phyloP scores from a whole-genome alignment of 2,113 vertebrate species.

The Anarrhichthys ocellatus region DNA sequence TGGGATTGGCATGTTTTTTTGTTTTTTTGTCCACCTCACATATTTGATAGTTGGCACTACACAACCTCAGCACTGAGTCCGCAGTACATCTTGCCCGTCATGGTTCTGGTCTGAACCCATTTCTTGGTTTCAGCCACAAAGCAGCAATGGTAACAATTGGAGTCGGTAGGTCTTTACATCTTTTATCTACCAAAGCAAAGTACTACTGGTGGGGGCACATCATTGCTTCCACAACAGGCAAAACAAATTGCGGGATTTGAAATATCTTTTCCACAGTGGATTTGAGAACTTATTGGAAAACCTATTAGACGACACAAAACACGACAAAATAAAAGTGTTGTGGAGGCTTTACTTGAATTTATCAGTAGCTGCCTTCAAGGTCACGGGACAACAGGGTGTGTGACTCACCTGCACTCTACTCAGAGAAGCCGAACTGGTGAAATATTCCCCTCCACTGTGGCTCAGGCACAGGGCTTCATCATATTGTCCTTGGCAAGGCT shows the following conservation, averaged over 20 bases:
- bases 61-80: background rate
- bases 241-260: background rate
- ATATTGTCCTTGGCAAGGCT: constrained; percentile 86
- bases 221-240: background rate
- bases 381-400: constrained; percentile 68
- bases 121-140: background rate
- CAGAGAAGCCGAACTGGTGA: constrained; percentile 77
- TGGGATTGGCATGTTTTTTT: background rate
- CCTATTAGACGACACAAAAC: constrained; percentile 19
- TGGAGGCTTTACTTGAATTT: constrained; percentile 18
- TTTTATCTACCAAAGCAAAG: background rate
- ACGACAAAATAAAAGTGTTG: constrained; percentile 14
- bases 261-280: background rate
- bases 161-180: background rate
- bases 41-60: background rate
- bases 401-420: constrained; percentile 71
- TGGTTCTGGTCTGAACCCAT: background rate
- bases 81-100: background rate
- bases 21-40: background rate
- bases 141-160: no score
- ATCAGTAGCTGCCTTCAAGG: constrained; percentile 77
- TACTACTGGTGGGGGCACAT: background rate
- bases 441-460: constrained; percentile 84
- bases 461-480: constrained; percentile 87
- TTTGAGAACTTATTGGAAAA: constrained; percentile 1